Percentiles rank a stretch among this genome's conserved stretches.
Conservation (phyloP, 2,888 invertebrate species). For the Drosophila percnosoma region DNA sequence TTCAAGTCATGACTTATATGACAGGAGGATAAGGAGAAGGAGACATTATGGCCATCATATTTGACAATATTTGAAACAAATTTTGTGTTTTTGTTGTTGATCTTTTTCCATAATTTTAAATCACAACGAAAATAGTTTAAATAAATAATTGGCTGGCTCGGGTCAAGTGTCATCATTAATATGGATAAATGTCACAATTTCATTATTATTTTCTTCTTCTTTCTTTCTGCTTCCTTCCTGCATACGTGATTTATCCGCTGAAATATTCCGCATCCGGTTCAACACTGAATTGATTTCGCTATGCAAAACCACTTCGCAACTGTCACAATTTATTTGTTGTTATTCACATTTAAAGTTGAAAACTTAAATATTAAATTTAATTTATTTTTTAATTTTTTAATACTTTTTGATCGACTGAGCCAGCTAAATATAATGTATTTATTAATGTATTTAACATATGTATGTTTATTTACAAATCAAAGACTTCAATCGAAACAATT, state of each 20-base stretch:
- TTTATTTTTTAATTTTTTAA: not conserved
- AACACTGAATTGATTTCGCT: not conserved
- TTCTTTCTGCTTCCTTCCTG: not conserved
- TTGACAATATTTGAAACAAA: accelerated
- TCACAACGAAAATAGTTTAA: not conserved
- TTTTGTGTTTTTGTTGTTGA: not conserved
- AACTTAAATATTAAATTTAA: not conserved
- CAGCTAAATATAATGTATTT: not conserved
- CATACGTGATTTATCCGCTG: not conserved
- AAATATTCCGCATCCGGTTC: not conserved
- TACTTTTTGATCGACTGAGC: not conserved
- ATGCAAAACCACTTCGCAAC: not conserved
- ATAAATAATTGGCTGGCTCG: no score
- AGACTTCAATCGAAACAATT: no score
- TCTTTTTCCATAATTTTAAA: not conserved
- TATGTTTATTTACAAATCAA: no score
- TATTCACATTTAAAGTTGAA: not conserved
- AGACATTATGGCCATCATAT: no score
- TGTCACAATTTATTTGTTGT: not conserved
- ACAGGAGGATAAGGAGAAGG: no score
- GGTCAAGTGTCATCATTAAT: not conserved
- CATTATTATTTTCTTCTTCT: not conserved
- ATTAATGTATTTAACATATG: not conserved
- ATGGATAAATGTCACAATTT: not conserved
- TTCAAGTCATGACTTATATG: not conserved